Percentiles rank a stretch among this genome's conserved stretches.
Evolutionary conservation across 2,113 vertebrate genomes (phyloP).

Genomic region (Aptenodytes forsteri): DNA sequence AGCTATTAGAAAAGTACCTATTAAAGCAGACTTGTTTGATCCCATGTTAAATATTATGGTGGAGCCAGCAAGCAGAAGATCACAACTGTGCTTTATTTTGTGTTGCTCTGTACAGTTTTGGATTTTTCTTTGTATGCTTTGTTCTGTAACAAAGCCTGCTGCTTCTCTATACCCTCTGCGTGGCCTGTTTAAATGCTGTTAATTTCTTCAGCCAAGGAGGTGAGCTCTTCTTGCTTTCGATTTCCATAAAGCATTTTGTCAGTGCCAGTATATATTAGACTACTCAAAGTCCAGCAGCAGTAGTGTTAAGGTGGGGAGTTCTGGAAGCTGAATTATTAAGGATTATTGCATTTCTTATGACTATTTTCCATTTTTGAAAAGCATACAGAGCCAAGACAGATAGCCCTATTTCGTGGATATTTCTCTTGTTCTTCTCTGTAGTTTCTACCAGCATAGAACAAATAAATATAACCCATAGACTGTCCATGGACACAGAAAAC

Average conservation of each 20-base stretch:
- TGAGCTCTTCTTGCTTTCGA: not conserved
- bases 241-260: not conserved
- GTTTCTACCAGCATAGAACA: not conserved
- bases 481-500: not conserved
- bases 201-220: too few relatives aligned
- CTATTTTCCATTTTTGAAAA: not conserved
- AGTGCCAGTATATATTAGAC: not conserved
- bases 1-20: not conserved
- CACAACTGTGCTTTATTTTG: not conserved
- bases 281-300: not conserved
- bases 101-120: not conserved
- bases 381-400: not conserved
- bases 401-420: not conserved
- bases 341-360: not conserved
- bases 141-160: not conserved
- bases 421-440: not conserved
- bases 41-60: not conserved
- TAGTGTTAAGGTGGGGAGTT: not conserved
- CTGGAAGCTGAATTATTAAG: not conserved
- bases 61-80: not conserved
- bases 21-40: not conserved
- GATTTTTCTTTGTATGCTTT: not conserved
- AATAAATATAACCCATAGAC: not conserved
- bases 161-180: not conserved
- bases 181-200: not conserved